A percentile compares a stretch with the other conserved stretches of the same genome.
Evolutionary conservation across 2,797 vertebrate species (phyloP).

Genomic region (Gadopsis marmoratus): DNA sequence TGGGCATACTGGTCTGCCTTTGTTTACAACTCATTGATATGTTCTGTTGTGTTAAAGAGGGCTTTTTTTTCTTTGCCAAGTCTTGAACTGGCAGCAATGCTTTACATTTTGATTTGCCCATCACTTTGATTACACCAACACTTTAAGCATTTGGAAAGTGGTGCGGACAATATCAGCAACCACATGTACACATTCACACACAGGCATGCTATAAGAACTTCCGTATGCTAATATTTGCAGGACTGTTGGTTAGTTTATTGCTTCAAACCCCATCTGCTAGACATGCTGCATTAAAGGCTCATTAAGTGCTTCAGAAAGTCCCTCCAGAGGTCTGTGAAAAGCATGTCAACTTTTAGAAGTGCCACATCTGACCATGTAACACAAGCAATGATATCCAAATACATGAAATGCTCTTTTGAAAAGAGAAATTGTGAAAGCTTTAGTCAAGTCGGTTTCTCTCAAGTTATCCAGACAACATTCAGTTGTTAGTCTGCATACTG

Average conservation of each 20-base stretch:
- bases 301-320: conserved; percentile 69
- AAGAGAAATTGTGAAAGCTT: neutral
- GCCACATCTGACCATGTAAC: conserved; percentile 23
- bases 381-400: conserved; percentile 9
- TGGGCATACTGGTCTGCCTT: conserved; percentile 72
- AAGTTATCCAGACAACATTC: conserved; percentile 2
- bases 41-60: conserved; percentile 49
- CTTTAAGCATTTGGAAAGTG: conserved; percentile 27
- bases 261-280: conserved; percentile 54
- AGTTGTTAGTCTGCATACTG: neutral
- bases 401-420: neutral
- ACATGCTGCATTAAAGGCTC: conserved; percentile 62
- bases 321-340: conserved; percentile 45
- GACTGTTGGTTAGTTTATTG: conserved; percentile 67
- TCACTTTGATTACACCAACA: conserved; percentile 33
- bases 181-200: conserved; percentile 35
- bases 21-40: conserved; percentile 67
- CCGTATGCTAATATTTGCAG: conserved; percentile 74
- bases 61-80: conserved; percentile 41
- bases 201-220: conserved; percentile 42
- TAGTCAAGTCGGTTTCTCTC: neutral
- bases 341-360: conserved; percentile 45
- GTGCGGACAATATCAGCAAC: conserved; percentile 50
- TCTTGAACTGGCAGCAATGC: conserved; percentile 21
- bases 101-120: conserved; percentile 25